Percentiles rank a stretch among this genome's conserved stretches.
Conservation (phyloP, 2,888 invertebrate species). For the Pandemis cinnamomeana region DNA sequence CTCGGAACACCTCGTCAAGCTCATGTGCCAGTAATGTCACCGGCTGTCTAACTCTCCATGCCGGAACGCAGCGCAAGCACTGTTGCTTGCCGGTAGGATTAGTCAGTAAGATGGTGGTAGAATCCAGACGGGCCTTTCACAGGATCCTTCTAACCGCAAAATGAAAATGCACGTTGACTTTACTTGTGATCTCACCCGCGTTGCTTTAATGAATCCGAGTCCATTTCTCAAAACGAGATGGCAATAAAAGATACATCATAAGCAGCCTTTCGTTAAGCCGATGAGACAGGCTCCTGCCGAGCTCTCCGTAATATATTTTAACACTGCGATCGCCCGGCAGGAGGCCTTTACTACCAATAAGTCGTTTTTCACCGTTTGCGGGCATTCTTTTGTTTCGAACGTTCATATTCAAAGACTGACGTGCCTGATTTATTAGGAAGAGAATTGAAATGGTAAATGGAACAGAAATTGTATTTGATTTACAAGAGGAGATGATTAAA, state of each 20-base stretch:
- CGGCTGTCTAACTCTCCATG: too few relatives aligned
- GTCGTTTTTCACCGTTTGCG: conserved; percentile 40
- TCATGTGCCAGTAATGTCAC: too few relatives aligned
- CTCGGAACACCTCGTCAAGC: too few relatives aligned
- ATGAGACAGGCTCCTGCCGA: conserved; percentile 44
- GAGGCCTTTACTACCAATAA: conserved; percentile 40
- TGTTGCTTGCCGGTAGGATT: too few relatives aligned
- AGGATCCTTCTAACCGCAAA: too few relatives aligned
- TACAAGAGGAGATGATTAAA: conserved; percentile 34
- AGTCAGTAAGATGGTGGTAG: too few relatives aligned
- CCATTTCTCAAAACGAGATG: conserved; percentile 39
- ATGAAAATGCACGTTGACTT: too few relatives aligned
- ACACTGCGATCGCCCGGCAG: conserved; percentile 42
- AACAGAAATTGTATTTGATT: conserved; percentile 36
- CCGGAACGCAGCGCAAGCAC: too few relatives aligned
- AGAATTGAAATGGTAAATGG: conserved; percentile 31
- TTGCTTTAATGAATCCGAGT: conserved; percentile 34
- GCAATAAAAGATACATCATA: conserved; percentile 43
- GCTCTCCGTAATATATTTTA: conserved; percentile 43
- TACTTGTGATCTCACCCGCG: not conserved
- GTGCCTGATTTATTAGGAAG: conserved; percentile 31
- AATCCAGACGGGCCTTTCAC: too few relatives aligned
- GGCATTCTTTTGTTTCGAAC: conserved; percentile 39
- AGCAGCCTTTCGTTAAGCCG: conserved; percentile 37
- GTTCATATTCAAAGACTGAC: conserved; percentile 32